Evolutionary conservation across 2,888 invertebrate species (phyloP).

Genomic region (Heterodera filipjevi): DNA sequence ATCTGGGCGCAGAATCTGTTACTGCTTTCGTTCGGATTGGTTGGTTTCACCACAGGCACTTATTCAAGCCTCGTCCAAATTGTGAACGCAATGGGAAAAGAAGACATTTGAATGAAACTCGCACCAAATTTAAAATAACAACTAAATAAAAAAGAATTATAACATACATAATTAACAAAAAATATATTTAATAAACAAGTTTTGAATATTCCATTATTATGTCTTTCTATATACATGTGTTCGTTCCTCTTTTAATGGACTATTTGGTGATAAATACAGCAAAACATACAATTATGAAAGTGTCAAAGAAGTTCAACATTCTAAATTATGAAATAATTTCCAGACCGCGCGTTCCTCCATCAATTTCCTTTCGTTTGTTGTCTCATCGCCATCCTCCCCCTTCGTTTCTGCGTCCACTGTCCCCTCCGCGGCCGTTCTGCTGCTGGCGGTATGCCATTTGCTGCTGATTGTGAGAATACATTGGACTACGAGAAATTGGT

Average conservation of each 20-base stretch:
- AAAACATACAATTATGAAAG: too few relatives aligned
- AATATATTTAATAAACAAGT: too few relatives aligned
- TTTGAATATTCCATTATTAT: too few relatives aligned
- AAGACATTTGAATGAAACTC: slow-evolving; percentile 30
- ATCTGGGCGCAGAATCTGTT: slow-evolving; percentile 53
- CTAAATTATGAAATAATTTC: too few relatives aligned
- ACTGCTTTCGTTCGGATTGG: slow-evolving; percentile 53
- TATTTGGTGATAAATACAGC: too few relatives aligned
- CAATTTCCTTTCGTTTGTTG: not conserved
- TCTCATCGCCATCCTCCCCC: not conserved
- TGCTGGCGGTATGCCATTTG: not conserved
- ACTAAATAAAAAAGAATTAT: too few relatives aligned
- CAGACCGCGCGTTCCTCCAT: too few relatives aligned
- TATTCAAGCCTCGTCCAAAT: slow-evolving; percentile 49
- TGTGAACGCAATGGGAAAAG: slow-evolving; percentile 43
- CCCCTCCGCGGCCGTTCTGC: not conserved
- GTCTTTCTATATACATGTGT: too few relatives aligned
- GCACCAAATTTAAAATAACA: too few relatives aligned
- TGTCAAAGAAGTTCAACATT: too few relatives aligned
- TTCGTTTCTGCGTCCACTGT: not conserved
- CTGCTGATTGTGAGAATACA: slow-evolving; percentile 1
- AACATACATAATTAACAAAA: too few relatives aligned
- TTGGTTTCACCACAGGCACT: slow-evolving; percentile 63
- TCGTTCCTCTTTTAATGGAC: too few relatives aligned
- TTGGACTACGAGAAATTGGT: not conserved